These are phyloP conservation scores for Laspeyria flexula DNA, from an alignment of 2,888 invertebrate genomes.

Conservation along the genomic window DNA sequence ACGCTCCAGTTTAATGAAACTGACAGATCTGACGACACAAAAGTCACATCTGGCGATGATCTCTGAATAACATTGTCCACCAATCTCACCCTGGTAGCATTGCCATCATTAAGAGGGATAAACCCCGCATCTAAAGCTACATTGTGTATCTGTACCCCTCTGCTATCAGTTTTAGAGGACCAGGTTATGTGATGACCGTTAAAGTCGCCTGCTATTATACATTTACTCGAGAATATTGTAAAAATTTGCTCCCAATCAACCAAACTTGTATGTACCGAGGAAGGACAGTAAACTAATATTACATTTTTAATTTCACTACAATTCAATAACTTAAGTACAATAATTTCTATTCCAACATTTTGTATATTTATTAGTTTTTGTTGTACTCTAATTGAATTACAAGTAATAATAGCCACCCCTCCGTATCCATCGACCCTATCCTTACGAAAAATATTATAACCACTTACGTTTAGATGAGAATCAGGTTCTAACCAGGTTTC, in stretches of 20 bases:
- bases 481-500: conserved; percentile 1
- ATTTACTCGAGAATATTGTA: neutral
- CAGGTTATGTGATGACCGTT: neutral
- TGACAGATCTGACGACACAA: neutral
- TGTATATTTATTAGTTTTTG: neutral
- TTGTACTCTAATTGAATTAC: neutral
- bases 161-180: neutral
- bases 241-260: conserved; percentile 1
- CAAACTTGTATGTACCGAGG: neutral
- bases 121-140: neutral
- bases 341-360: neutral
- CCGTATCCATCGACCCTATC: neutral
- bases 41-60: neutral
- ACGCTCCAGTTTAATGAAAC: neutral
- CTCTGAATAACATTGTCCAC: neutral
- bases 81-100: neutral
- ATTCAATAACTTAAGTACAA: neutral
- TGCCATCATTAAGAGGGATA: neutral
- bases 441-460: neutral
- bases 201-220: conserved; percentile 1
- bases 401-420: neutral
- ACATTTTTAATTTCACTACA: conserved; percentile 1
- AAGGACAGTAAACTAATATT: neutral
- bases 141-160: neutral
- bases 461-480: neutral